Evolutionary conservation across 2,888 invertebrate species (phyloP).

Genomic region (Slavum lentiscoides): DNA sequence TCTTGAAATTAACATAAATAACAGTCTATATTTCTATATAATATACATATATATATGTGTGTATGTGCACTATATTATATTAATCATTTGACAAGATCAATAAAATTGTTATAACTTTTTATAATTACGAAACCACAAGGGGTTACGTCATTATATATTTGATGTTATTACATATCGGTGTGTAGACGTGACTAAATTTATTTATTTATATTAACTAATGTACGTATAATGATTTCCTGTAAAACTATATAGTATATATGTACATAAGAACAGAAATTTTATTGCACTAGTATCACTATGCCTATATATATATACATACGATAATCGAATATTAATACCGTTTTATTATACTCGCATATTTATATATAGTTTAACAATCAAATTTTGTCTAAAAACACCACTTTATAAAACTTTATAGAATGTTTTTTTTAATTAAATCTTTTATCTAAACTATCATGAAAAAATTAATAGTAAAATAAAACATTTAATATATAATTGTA

Average conservation of each 20-base stretch:
- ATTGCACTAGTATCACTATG: background rate
- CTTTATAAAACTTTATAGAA: background rate
- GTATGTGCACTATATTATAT: background rate
- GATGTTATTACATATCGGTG: background rate
- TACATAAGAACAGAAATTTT: too few relatives aligned
- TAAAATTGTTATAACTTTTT: background rate
- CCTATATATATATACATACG: background rate
- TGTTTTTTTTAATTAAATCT: too few relatives aligned
- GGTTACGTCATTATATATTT: slow-evolving; percentile 9
- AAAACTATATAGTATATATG: background rate
- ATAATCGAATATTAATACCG: background rate
- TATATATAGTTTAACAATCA: background rate
- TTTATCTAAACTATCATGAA: too few relatives aligned
- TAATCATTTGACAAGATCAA: slow-evolving; percentile 2
- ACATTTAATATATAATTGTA: too few relatives aligned
- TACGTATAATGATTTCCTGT: too few relatives aligned
- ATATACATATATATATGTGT: too few relatives aligned
- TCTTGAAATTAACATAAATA: background rate
- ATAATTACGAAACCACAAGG: slow-evolving; percentile 24
- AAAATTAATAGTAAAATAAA: too few relatives aligned
- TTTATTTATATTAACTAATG: too few relatives aligned
- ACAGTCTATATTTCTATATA: background rate
- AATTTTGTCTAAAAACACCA: background rate
- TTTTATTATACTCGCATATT: background rate
- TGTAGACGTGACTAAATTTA: too few relatives aligned